Conservation (phyloP, 2,797 vertebrate species). For the Poliocrania exsul region DNA sequence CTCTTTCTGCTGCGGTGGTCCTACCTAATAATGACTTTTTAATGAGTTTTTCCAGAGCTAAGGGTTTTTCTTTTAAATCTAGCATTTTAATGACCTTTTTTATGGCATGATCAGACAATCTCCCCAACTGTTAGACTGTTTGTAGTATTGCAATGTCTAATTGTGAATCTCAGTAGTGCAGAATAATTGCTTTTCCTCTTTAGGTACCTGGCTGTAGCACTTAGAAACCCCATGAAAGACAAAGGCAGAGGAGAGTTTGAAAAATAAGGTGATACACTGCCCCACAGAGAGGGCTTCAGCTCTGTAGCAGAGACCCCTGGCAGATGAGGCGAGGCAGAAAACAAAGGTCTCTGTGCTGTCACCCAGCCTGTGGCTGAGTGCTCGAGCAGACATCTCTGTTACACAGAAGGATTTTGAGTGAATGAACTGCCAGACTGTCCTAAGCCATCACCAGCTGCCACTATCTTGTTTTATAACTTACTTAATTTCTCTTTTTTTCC, state of each 20-base stretch:
- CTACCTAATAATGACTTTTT: constrained; percentile 46
- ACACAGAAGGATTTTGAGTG: not conserved
- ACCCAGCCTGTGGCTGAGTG: not conserved
- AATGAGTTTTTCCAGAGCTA: constrained; percentile 42
- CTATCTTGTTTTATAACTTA: not conserved
- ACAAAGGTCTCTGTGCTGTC: not conserved
- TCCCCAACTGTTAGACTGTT: not conserved
- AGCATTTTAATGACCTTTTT: not conserved
- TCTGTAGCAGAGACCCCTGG: not conserved
- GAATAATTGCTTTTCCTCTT: not conserved
- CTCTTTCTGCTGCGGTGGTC: not conserved
- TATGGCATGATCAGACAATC: not conserved
- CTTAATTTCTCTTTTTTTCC: not conserved
- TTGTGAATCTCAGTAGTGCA: not conserved
- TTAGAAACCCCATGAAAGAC: not conserved
- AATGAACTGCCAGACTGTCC: not conserved
- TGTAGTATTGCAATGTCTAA: not conserved
- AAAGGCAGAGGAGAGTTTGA: not conserved
- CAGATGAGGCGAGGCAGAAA: not conserved
- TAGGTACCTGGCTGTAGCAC: not conserved
- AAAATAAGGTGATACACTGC: not conserved
- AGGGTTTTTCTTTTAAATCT: constrained; percentile 34
- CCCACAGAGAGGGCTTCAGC: not conserved
- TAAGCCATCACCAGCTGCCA: not conserved
- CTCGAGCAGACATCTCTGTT: not conserved